Evolutionary conservation across 2,797 vertebrate species (phyloP).

Genomic region (Rhinatrema bivittatum): DNA sequence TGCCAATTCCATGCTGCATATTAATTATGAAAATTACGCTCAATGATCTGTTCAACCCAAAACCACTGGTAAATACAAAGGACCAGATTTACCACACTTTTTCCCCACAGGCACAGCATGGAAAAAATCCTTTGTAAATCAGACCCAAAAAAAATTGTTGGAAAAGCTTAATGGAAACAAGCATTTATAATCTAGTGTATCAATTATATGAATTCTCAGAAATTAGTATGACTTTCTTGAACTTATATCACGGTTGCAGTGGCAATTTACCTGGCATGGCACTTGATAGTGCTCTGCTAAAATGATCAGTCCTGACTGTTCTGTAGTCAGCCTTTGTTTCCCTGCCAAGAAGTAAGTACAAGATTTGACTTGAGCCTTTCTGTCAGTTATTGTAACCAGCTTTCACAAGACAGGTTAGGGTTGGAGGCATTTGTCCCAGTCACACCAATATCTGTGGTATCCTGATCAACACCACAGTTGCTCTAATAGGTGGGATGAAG

Average conservation of each 20-base stretch:
- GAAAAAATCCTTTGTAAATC: no score
- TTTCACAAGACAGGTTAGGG: background rate
- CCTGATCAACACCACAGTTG: conserved; percentile 23
- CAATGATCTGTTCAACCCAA: no score
- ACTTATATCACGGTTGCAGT: conserved; percentile 8
- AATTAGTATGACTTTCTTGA: conserved; percentile 18
- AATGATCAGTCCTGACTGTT: conserved; percentile 3
- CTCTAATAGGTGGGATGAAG: conserved; percentile 60
- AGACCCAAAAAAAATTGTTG: no score
- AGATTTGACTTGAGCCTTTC: conserved; percentile 13
- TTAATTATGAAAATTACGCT: no score
- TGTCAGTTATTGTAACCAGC: conserved; percentile 7
- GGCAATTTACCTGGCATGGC: conserved; percentile 13
- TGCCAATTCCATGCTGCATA: no score
- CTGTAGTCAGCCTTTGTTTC: background rate
- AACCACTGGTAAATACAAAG: no score
- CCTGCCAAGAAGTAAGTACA: conserved; percentile 3
- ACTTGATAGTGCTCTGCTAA: conserved; percentile 13
- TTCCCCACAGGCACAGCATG: no score
- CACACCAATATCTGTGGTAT: conserved; percentile 11
- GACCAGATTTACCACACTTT: no score
- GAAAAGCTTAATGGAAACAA: no score
- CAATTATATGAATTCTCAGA: no score
- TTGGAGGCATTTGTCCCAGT: background rate
- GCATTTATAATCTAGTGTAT: no score